A percentile compares a stretch with the other conserved stretches of the same genome.
phyloP scores from a whole-genome alignment of 2,888 invertebrate genomes.

The Blastobasis lacticolella region DNA sequence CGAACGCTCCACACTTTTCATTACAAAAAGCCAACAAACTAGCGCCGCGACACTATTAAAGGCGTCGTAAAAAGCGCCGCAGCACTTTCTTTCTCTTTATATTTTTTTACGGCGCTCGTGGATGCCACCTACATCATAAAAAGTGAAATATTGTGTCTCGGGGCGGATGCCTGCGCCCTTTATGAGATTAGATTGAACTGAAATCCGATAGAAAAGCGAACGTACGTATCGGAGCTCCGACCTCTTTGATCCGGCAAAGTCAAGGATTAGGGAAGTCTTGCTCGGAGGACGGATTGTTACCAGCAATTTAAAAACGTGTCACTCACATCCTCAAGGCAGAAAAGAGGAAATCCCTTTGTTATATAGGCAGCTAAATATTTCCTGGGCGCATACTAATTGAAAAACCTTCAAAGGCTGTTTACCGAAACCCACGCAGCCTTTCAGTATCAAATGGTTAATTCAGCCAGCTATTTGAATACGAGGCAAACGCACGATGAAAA shows the following conservation, averaged over 20 bases:
- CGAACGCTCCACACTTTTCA: slow-evolving; percentile 18
- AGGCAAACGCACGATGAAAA: too few relatives aligned
- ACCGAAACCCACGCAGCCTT: too few relatives aligned
- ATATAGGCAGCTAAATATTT: too few relatives aligned
- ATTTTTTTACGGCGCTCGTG: slow-evolving; percentile 53
- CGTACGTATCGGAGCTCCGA: slow-evolving; percentile 8
- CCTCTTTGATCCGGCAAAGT: slow-evolving; percentile 13
- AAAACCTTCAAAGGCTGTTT: too few relatives aligned
- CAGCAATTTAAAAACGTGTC: slow-evolving; percentile 3
- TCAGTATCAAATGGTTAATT: too few relatives aligned
- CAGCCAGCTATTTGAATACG: too few relatives aligned
- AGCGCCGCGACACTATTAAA: slow-evolving; percentile 48
- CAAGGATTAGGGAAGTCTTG: slow-evolving; percentile 7
- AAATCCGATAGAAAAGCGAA: slow-evolving; percentile 53
- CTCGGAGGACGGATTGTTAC: slow-evolving; percentile 2
- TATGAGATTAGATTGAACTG: slow-evolving; percentile 58
- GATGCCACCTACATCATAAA: slow-evolving; percentile 65
- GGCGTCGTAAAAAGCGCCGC: slow-evolving; percentile 51
- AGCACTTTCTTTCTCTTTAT: slow-evolving; percentile 51
- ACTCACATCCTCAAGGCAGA: neutral
- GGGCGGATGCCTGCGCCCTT: slow-evolving; percentile 53
- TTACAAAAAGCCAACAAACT: slow-evolving; percentile 32
- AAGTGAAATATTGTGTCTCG: slow-evolving; percentile 66
- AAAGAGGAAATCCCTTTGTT: too few relatives aligned
- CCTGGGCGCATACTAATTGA: too few relatives aligned